Base-by-base conservation (phyloP, 2,888 invertebrate species). In the Thymelicus acteon region DNA sequence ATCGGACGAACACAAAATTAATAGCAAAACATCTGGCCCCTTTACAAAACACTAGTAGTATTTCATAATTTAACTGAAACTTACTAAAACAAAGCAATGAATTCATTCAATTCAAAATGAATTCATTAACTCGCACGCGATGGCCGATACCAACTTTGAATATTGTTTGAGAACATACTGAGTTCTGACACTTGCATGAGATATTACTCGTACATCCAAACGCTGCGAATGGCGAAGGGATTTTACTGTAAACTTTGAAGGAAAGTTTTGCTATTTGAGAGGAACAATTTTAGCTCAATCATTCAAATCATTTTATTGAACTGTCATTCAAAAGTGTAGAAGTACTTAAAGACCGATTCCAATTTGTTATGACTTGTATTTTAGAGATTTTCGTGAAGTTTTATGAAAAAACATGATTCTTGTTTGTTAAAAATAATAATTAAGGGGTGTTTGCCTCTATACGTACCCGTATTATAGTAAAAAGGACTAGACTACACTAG, bases 121-220 rank as follows among this genome's bases (percentile, higher is more conserved):
- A 40, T 60, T 60, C 40, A 54, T 54, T 54, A 54, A 24, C 24
- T 54, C 24, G 54, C 19, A 54, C 39, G 44, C 60, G 60, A 60
- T 44, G 44, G 15, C 15, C 60, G 60, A 60, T 60, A 60, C 19
- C 60, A 39, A 40, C 44, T 60, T 19, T n/a, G 60, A 60, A 54
- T 54, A 54, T 40, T 60, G 10, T 60, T 60, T 44, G 44, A 44
- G 44, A 60, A 19, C 40, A 19, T 19, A 40, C 60, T 60, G 60
- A 62, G 62, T 62, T 62, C n/a, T 62, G 48, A 62, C 62, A 62
- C 62, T 62, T 49, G 48, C 48, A 48, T 62, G 61, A 61, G 61
- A 61, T 61, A 61, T 61, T 61, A 61, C 24, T 54, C n/a, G 54
- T 54, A 24, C 54, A 54, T 24, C 54, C 24, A 12, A 52, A 52